Evolutionary conservation across 2,888 invertebrate species (phyloP), one percentile per base, ranked within the genome.

Genomic region (Chydorus sphaericus): DNA sequence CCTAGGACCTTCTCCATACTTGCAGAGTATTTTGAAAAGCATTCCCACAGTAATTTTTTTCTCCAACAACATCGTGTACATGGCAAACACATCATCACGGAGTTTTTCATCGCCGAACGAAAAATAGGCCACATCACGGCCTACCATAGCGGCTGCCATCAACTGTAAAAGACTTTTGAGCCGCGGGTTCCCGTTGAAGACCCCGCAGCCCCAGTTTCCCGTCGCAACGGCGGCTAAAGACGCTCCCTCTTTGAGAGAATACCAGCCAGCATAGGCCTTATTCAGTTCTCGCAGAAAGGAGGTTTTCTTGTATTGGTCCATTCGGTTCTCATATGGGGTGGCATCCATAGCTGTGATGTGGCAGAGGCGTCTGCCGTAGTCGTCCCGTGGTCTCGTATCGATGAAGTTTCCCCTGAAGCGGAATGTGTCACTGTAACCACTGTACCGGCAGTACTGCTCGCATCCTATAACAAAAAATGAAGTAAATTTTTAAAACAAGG

Each of bases 121-220:
- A 67, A 80, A 90, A 68, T 91, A 91, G 0, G 83, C 83, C 62
- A 92, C 67, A 28, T 86, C 80, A 16, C 91, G 72, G 18, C 74
- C 68, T 2, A 73, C 72, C 59, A 69, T 67, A 1, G 74, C 67
- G n/a, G 77, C 75, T n/a, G 82, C 84, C 76, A 85, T 79, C 44
- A 87, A 65, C 68, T 92, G 92, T 36, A 92, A 69, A 31, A 92
- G 67, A 0, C 81, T 78, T 70, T 87, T 87, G 1, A 87, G 71
- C 4, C 75, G 72, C 0, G 82, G 74, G 52, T 82, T 79, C 0
- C 91, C 91, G 1, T 81, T 77, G 70, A 86, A 91, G 0, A 86
- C 90, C 0, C 90, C 91, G 71, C 91, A 91, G 4, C 94, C 93
- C 93, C 93, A 94, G 73, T 93, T 93, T 8, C 93, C 93, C 0